Evolutionary conservation across 2,113 vertebrate genomes (phyloP).

Genomic region (Python bivittatus): DNA sequence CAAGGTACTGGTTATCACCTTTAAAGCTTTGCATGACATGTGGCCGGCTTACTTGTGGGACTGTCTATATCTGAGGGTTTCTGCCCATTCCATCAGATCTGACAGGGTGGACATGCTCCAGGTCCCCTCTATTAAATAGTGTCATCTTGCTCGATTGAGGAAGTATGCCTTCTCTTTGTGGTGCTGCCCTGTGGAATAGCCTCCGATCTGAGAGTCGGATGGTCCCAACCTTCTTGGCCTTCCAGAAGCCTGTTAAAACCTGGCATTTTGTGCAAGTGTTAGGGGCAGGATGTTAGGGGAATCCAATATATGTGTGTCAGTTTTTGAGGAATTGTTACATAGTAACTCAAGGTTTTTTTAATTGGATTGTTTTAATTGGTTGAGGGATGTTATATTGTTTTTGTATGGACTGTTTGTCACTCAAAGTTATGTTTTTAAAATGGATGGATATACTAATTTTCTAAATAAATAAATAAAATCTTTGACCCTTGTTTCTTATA

Average conservation of each 20-base stretch:
- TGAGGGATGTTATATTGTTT: background rate
- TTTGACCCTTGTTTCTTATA: conserved; percentile 23
- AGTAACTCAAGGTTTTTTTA: background rate
- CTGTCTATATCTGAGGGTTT: no score
- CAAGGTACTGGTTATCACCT: no score
- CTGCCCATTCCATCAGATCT: no score
- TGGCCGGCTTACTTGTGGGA: no score
- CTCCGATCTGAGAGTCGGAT: background rate
- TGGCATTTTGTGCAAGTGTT: background rate
- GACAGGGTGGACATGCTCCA: background rate
- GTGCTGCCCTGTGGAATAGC: background rate
- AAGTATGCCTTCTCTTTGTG: background rate
- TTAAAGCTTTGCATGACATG: no score
- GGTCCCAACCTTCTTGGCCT: background rate
- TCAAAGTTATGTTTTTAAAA: background rate
- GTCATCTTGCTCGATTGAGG: background rate
- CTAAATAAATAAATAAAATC: background rate
- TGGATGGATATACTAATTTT: background rate
- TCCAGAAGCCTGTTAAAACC: background rate
- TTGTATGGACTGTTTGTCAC: background rate
- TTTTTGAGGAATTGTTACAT: background rate
- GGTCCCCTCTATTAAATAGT: background rate
- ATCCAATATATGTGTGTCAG: background rate
- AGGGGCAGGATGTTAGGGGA: background rate
- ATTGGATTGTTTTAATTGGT: background rate